Conservation (phyloP, 2,888 invertebrate genomes). For the Ectemnius cavifrons region DNA sequence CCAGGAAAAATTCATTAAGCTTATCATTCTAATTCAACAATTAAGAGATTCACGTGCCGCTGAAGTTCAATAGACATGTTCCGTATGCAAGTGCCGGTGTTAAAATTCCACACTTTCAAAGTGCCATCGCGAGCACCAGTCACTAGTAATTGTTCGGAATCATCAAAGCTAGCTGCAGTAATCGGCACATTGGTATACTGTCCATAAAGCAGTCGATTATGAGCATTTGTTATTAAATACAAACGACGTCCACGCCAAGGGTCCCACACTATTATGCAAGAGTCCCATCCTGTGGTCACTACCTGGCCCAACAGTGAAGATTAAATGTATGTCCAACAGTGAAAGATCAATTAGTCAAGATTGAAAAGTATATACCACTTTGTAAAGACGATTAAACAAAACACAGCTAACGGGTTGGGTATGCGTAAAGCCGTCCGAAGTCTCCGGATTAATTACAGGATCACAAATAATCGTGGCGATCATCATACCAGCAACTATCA, state of each 20-base stretch:
- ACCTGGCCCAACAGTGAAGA: slow-evolving; percentile 73
- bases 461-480: slow-evolving; percentile 84
- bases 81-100: slow-evolving; percentile 86
- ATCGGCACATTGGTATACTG: slow-evolving; percentile 85
- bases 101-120: slow-evolving; percentile 92
- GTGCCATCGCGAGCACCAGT: slow-evolving; percentile 90
- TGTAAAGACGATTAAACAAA: slow-evolving; percentile 87
- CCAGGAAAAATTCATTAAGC: not conserved
- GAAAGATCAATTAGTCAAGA: not conserved
- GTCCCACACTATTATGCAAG: slow-evolving; percentile 91
- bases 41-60: slow-evolving; percentile 75
- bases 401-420: slow-evolving; percentile 84
- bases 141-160: slow-evolving; percentile 84
- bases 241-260: slow-evolving; percentile 85
- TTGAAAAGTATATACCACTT: slow-evolving; percentile 76
- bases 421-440: slow-evolving; percentile 87
- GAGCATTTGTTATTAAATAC: slow-evolving; percentile 85
- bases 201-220: slow-evolving; percentile 84
- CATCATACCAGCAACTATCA: slow-evolving; percentile 83
- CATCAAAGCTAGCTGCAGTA: slow-evolving; percentile 88
- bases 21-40: not conserved
- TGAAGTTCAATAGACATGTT: slow-evolving; percentile 83
- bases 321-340: not conserved
- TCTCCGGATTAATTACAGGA: slow-evolving; percentile 83
- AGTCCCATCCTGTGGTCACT: slow-evolving; percentile 88